A percentile compares a stretch with the other conserved stretches of the same genome.
Evolutionary conservation across 30 jellyfish, hydroid and myxozoan genomes (phyloP).

Genomic region (Pseudorhiza aurosa): DNA sequence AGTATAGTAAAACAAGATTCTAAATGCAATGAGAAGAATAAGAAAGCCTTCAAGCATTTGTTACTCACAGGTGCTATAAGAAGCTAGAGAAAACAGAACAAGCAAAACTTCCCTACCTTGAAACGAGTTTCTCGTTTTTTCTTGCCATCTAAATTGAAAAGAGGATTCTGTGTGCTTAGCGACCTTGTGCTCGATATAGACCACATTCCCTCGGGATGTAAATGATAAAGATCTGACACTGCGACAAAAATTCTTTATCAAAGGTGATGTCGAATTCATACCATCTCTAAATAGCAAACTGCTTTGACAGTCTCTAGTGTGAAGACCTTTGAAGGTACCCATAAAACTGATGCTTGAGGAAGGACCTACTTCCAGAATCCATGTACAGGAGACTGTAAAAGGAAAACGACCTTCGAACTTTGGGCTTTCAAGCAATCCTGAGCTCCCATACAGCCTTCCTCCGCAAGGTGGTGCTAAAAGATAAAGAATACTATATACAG

Average conservation of each 20-base stretch:
- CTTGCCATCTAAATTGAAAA: slow-evolving; percentile 12
- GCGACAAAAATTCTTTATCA: slow-evolving; percentile 47
- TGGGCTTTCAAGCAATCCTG: slow-evolving; percentile 62
- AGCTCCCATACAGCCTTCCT: slow-evolving; percentile 56
- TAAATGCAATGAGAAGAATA: too few relatives aligned
- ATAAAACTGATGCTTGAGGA: slow-evolving; percentile 24
- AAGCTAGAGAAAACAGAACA: too few relatives aligned
- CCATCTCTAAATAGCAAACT: slow-evolving; percentile 79
- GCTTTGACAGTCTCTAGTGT: slow-evolving; percentile 29
- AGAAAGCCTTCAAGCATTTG: too few relatives aligned
- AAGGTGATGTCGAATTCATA: slow-evolving; percentile 60
- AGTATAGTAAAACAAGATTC: too few relatives aligned
- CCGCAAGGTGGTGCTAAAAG: slow-evolving; percentile 79
- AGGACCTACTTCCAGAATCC: slow-evolving; percentile 67
- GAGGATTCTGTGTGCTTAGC: slow-evolving; percentile 2
- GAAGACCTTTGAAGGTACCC: slow-evolving; percentile 11
- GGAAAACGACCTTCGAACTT: slow-evolving; percentile 20
- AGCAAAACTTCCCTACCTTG: too few relatives aligned
- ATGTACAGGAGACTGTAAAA: slow-evolving; percentile 45
- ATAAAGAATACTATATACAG: too few relatives aligned
- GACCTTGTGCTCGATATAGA: slow-evolving; percentile 24
- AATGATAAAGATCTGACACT: slow-evolving; percentile 8
- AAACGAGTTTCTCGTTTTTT: slow-evolving; percentile 38
- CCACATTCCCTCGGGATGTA: slow-evolving; percentile 24
- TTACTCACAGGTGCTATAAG: too few relatives aligned